Conservation (phyloP, 2,797 vertebrate species). For the Brachyalestes nurse region DNA sequence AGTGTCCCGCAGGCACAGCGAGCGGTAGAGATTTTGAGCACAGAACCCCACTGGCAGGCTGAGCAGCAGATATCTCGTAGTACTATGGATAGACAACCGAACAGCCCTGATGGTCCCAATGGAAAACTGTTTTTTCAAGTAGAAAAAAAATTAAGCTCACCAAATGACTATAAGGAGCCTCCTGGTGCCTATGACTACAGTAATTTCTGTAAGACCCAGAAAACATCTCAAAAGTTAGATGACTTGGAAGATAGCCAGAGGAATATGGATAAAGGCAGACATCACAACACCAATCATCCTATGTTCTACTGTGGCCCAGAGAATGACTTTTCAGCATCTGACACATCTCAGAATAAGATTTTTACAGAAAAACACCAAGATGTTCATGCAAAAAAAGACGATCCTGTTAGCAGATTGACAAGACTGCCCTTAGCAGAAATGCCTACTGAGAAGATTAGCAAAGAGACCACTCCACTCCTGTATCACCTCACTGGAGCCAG, state of each 20-base stretch:
- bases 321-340: constrained; percentile 51
- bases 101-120: constrained; percentile 55
- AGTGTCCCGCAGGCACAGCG: constrained; percentile 59
- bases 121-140: constrained; percentile 56
- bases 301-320: constrained; percentile 77
- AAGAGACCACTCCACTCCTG: constrained; percentile 87
- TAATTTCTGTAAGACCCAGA: constrained; percentile 26
- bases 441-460: constrained; percentile 83
- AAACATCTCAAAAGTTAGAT: constrained; percentile 62
- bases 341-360: constrained; percentile 49
- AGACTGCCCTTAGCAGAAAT: constrained; percentile 63
- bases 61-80: constrained; percentile 72
- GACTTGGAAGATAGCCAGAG: constrained; percentile 64
- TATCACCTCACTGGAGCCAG: constrained; percentile 87
- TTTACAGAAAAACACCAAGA: constrained; percentile 54
- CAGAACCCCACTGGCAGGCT: constrained; percentile 60
- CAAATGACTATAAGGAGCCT: constrained; percentile 57
- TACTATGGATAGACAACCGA: constrained; percentile 64
- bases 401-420: constrained; percentile 61
- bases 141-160: constrained; percentile 49
- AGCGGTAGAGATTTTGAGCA: constrained; percentile 59
- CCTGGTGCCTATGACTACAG: not conserved
- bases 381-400: constrained; percentile 60
- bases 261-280: constrained; percentile 64
- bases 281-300: constrained; percentile 65